phyloP scores from a whole-genome alignment of 1,140 invertebrate species.

The Drosophila eugracilis region DNA sequence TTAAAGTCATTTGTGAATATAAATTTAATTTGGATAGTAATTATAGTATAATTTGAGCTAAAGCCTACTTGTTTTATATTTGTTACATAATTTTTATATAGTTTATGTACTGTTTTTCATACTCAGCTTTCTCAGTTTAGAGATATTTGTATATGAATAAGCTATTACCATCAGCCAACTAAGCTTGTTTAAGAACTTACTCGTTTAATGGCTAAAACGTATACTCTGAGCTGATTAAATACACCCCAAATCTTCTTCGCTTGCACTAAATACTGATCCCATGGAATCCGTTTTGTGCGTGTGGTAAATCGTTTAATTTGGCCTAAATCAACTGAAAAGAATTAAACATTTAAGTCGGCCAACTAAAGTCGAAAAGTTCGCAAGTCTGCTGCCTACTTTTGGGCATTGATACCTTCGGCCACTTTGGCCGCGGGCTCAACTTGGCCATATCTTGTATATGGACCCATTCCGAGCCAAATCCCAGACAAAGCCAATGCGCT shows the following conservation, averaged over 20 bases:
- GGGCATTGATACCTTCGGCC: constrained; percentile 55
- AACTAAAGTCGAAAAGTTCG: constrained; percentile 47
- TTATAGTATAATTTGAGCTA: too few species aligned
- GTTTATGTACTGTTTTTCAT: too few species aligned
- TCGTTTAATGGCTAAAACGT: not conserved
- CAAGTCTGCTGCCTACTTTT: constrained; percentile 43
- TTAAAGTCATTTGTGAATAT: not conserved
- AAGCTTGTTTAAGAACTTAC: too few species aligned
- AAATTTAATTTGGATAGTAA: too few species aligned
- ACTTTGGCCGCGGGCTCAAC: constrained; percentile 25
- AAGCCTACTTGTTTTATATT: too few species aligned
- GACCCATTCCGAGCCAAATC: constrained; percentile 60
- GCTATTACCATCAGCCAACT: too few species aligned
- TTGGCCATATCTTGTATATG: constrained; percentile 5
- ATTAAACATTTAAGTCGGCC: constrained; percentile 69
- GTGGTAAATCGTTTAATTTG: constrained; percentile 64
- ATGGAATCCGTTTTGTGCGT: constrained; percentile 40
- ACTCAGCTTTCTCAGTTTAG: too few species aligned
- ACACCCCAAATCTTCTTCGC: not conserved
- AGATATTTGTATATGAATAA: too few species aligned
- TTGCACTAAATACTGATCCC: constrained; percentile 6
- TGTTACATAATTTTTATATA: too few species aligned
- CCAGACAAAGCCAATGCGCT: constrained; percentile 74
- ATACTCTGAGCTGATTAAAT: not conserved
- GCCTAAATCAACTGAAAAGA: constrained; percentile 58